Base-by-base conservation (phyloP, 2,113 vertebrate genomes). In the Hepsetus odoe region DNA sequence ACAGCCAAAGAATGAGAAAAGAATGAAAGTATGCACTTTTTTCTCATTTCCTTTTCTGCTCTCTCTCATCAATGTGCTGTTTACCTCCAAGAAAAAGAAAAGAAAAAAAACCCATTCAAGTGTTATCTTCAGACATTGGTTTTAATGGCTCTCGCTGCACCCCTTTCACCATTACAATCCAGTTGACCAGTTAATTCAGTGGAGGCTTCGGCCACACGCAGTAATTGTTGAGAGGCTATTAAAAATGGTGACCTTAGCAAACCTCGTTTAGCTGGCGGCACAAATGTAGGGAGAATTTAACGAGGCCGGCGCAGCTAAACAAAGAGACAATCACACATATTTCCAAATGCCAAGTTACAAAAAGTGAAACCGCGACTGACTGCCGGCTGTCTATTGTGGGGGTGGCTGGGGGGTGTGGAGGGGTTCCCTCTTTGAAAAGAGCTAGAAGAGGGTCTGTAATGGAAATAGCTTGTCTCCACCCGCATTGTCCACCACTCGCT, bases 211-310 rank as follows among this genome's bases (percentile, higher is more conserved):
- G 71, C 65, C 75, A 83, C 71, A 16, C 61, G 58, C 56, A 67
- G 68, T 83, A 85, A 86, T 80, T 67, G 77, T 79, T 84, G 84
- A 71, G 74, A 77, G 77, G 56, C 82, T 83, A 80, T 86, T 86
- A 82, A 82, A 84, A 80, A 59, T 24, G 38, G 65, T 82, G 80
- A 88, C 87, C 85, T 68, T 62, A 83, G 44, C 80, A 72, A 77
- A 81, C 82, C 80, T 75, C 53, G 67, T 79, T 86, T 74, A 80
- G 70, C 82, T 49, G 75, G 55, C 53, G 55, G 82, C 53, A 55
- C 74, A 74, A 80, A 79, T 70, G 35, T 68, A 30, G 35, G n/a
- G 82, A 35, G 71, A 68, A 72, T 74, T 74, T 42, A 79, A 85
- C 70, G 18, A 79, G 65, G 56, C 20, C 13, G 53, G 80, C 64